Evolutionary conservation across 2,888 invertebrate genomes (phyloP), one percentile per base, ranked within the genome.

Genomic region (Gasteruption jaculator): DNA sequence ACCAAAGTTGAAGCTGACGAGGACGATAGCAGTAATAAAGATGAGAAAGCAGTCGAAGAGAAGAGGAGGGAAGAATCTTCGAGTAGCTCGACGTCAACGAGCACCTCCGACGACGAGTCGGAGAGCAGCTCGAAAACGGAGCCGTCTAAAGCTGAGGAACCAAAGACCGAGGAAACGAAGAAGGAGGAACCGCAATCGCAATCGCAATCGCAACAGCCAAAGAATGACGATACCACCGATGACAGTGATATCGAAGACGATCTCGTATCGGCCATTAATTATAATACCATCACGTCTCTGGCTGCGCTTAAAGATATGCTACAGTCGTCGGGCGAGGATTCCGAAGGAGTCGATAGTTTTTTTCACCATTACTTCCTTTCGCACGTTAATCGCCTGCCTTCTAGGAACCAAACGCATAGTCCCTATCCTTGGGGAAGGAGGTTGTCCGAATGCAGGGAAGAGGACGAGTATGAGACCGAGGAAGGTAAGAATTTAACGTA

Each of bases 361-460:
- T 82, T 84, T 60, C 82, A 83, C 56, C 82, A 84, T 61, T 84
- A 84, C 62, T 85, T 85, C 67, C 76, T 83, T 69, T 82, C 82
- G 52, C 84, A 85, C 62, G 83, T 82, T 50, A 84, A 83, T 64
- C 79, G 80, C 56, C 71, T 84, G 46, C 83, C 85, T 19, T 82
- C 81, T 46, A 74, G 80, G 42, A 77, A 78, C 54, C 73, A 74
- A 43, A 69, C 68, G 5, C 71, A 71, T 34, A 70, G 69, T 24
- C 71, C 72, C 5, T 72, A 71, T 54, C 71, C 71, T 3, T 69
- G 71, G 65, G 71, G 71, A 4, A 60, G 71, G 20, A 78, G 89
- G 10, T 69, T 89, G 49, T 89, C 88, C 3, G 87, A 89, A 69
- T 89, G 89, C 65, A 79, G 85, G 45, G 89, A 89, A 65, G 89